Conservation (phyloP, 2,797 vertebrate genomes). For the Anomalospiza imberbis region DNA sequence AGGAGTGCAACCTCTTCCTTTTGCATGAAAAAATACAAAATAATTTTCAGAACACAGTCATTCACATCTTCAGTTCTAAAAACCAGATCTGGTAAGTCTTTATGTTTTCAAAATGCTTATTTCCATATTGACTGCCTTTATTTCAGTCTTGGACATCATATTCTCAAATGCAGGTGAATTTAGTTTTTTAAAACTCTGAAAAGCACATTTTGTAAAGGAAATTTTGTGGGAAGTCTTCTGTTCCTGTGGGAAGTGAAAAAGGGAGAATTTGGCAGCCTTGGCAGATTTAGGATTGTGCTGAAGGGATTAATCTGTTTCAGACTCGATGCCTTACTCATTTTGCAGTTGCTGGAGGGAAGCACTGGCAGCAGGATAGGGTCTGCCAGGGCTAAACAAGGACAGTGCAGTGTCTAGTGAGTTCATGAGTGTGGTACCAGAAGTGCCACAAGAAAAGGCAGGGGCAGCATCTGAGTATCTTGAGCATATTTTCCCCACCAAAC, state of each 20-base stretch:
- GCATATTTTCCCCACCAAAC: not conserved
- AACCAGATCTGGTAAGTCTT: not conserved
- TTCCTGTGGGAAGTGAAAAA: not conserved
- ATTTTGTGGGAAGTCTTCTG: slow-evolving; percentile 9
- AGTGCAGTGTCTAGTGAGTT: fast-evolving
- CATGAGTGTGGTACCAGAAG: not conserved
- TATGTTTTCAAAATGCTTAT: not conserved
- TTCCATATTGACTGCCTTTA: not conserved
- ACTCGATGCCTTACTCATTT: not conserved
- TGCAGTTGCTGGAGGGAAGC: not conserved
- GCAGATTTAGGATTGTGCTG: not conserved
- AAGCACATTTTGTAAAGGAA: not conserved
- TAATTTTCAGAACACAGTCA: not conserved
- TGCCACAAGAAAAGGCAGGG: not conserved
- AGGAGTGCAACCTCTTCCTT: not conserved
- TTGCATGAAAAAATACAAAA: not conserved
- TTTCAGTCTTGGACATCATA: not conserved
- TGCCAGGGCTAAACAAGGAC: not conserved
- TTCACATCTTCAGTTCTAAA: not conserved
- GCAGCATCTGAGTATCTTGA: not conserved
- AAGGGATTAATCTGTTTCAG: slow-evolving; percentile 9
- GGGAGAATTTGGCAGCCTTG: not conserved
- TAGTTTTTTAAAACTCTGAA: not conserved
- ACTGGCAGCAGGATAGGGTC: not conserved
- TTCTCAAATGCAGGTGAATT: not conserved